A percentile compares a stretch with the other conserved stretches of the same genome.
phyloP scores from a whole-genome alignment of 2,888 invertebrate genomes.

The Linhomoeus sp. region DNA sequence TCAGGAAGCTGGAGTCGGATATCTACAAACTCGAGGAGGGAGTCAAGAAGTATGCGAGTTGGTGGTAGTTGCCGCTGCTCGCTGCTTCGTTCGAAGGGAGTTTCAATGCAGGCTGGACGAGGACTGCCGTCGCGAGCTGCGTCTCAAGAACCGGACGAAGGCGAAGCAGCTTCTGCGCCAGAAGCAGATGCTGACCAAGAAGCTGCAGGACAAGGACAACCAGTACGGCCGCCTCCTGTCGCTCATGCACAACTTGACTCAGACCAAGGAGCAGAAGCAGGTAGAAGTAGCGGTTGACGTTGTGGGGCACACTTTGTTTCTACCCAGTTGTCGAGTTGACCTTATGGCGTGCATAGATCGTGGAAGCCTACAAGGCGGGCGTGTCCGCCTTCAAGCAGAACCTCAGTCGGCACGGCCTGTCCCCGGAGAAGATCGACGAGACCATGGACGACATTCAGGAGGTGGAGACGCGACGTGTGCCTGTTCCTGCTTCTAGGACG shows the following conservation, averaged over 20 bases:
- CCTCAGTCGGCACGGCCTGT: background rate
- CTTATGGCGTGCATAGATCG: background rate
- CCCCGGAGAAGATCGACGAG: background rate
- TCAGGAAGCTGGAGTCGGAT: background rate
- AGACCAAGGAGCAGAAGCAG: conserved; percentile 3
- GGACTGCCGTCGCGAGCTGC: too few species aligned
- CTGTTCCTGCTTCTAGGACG: background rate
- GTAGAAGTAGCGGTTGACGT: background rate
- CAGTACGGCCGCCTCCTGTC: background rate
- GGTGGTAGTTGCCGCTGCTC: too few species aligned
- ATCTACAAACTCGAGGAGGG: background rate
- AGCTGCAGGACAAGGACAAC: conserved; percentile 1
- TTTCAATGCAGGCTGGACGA: too few species aligned
- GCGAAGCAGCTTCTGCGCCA: background rate
- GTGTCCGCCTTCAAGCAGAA: conserved; percentile 3
- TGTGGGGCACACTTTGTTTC: background rate
- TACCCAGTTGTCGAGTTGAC: background rate
- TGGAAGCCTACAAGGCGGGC: conserved; percentile 2
- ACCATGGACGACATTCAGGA: conserved; percentile 6
- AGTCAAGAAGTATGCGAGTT: too few species aligned
- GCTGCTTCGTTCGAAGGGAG: too few species aligned
- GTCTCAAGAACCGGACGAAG: too few species aligned
- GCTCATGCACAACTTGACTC: background rate
- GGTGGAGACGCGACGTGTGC: background rate
- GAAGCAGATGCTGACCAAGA: background rate